Conservation (phyloP, 2,113 vertebrate genomes). For the Macaca fascicularis region T2T-MFA8v1.1 NC_088376.1:98402501-98403000, state of each 20-base stretch:
- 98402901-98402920: not conserved
- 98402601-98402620: not conserved
- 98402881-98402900: not conserved
- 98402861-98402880: not conserved
- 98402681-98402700: not conserved
- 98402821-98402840: not conserved
- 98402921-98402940: not conserved
- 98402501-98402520: no score
- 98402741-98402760: not conserved
- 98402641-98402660: not conserved
- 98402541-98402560: no score
- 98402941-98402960: not conserved
- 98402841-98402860: not conserved
- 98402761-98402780: not conserved
- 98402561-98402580: not conserved
- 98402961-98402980: not conserved
- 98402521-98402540: no score
- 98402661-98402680: constrained; percentile 1
- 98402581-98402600: not conserved
- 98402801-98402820: not conserved
- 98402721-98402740: constrained; percentile 32
- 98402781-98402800: not conserved
- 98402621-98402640: not conserved
- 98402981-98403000: not conserved
- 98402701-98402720: not conserved